Conservation (phyloP, 92 coral and sea anemone genomes). For the Porites lobata region DNA sequence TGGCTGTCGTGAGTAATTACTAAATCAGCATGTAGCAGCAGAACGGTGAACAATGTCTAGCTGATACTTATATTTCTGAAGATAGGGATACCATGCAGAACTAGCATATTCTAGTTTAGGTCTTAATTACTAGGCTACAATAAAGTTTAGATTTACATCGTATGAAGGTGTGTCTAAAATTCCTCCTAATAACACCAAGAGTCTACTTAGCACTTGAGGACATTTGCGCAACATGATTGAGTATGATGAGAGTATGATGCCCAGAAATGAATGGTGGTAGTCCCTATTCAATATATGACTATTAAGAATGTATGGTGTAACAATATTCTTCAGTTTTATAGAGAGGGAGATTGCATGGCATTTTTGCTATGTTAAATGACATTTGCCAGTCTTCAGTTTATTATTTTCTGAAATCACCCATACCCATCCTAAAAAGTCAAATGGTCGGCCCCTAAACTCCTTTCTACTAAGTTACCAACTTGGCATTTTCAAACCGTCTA, state of each 20-base stretch:
- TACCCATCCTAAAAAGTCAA: no score
- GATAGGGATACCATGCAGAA: slow-evolving; percentile 70
- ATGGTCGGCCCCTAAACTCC: no score
- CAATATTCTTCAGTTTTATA: background rate
- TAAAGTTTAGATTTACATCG: background rate
- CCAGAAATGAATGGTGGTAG: background rate
- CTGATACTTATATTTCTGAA: slow-evolving; percentile 54
- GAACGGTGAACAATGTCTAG: slow-evolving; percentile 30
- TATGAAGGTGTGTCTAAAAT: background rate
- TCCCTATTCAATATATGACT: background rate
- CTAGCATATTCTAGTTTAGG: slow-evolving; percentile 70
- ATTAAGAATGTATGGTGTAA: background rate
- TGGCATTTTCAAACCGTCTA: no score
- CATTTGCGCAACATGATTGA: background rate
- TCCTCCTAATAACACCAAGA: background rate
- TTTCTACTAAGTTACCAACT: no score
- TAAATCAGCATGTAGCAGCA: slow-evolving; percentile 51
- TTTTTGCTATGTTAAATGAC: background rate
- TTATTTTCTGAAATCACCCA: background rate
- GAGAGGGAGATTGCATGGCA: background rate
- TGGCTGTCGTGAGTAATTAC: slow-evolving; percentile 54
- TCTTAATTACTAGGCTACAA: slow-evolving; percentile 57
- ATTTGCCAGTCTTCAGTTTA: background rate
- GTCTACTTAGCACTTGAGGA: background rate
- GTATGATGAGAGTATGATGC: background rate